phyloP scores from a whole-genome alignment of 2,797 vertebrate species.

The Cossypha caffra region DNA sequence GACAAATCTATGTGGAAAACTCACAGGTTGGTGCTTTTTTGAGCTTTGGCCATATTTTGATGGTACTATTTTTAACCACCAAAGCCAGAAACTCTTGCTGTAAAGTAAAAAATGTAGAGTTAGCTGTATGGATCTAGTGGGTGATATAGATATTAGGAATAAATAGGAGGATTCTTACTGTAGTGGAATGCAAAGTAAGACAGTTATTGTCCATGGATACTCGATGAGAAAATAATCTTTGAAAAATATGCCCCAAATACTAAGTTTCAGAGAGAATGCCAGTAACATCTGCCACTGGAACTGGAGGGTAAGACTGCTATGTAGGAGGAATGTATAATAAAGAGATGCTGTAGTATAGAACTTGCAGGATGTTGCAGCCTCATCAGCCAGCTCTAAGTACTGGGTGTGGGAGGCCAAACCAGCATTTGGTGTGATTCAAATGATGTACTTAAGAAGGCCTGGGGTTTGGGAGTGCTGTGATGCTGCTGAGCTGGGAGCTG shows the following conservation, averaged over 20 bases:
- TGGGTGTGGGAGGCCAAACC: not conserved
- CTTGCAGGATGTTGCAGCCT: conserved; percentile 22
- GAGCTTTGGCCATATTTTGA: not conserved
- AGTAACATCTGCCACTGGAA: not conserved
- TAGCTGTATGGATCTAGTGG: not conserved
- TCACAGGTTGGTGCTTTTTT: not conserved
- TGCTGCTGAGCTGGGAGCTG: not conserved
- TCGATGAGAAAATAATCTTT: not conserved
- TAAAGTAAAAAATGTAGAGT: not conserved
- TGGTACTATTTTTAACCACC: not conserved
- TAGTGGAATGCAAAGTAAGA: not conserved
- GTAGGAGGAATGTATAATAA: conserved; percentile 43
- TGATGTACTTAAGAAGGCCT: not conserved
- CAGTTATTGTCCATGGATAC: not conserved
- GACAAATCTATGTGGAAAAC: not conserved
- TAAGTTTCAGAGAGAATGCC: not conserved
- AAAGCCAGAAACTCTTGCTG: not conserved
- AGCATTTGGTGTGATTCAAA: not conserved
- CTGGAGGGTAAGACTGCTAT: not conserved
- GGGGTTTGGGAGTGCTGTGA: not conserved
- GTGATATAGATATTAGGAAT: not conserved
- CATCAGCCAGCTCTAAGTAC: not conserved
- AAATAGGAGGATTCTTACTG: not conserved
- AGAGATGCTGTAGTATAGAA: not conserved
- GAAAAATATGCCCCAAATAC: not conserved